These are phyloP conservation scores for Phragmatobia fuliginosa DNA, from an alignment of 2,888 invertebrate species.

Conservation along the genomic window DNA sequence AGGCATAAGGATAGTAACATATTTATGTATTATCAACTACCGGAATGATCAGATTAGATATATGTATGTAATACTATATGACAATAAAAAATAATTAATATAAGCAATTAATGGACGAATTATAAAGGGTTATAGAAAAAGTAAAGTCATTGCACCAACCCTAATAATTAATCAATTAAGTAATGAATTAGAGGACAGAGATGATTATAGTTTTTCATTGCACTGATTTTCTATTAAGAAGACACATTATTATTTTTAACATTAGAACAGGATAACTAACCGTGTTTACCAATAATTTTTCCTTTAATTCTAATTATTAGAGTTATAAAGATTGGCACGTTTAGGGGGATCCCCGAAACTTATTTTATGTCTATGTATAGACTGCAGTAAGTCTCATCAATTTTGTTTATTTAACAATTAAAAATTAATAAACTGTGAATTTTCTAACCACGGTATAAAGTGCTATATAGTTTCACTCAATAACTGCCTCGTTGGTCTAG, in stretches of 20 bases:
- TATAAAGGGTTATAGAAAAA: neutral
- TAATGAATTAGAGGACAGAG: too few species aligned
- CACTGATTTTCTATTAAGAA: neutral
- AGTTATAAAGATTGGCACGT: neutral
- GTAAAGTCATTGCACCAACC: neutral
- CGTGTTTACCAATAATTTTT: neutral
- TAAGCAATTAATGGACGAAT: too few species aligned
- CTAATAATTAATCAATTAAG: too few species aligned
- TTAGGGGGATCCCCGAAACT: constrained; percentile 2
- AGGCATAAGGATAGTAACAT: too few species aligned
- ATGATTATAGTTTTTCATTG: too few species aligned
- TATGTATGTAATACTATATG: neutral
- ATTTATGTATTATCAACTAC: too few species aligned
- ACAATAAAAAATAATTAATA: too few species aligned
- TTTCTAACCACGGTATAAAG: neutral
- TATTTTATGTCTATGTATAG: neutral
- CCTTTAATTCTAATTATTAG: neutral
- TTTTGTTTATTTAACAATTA: neutral
- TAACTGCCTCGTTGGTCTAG: too few species aligned
- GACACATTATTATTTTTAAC: neutral
- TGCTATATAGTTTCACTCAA: neutral
- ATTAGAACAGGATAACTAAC: neutral
- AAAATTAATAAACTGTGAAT: neutral
- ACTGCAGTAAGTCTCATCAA: neutral
- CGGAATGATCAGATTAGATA: neutral